A percentile compares a stretch with the other conserved stretches of the same genome.
These are phyloP conservation scores for Acestrorhynchus altus DNA, from an alignment of 2,797 vertebrate genomes.

Conservation along the genomic window DNA sequence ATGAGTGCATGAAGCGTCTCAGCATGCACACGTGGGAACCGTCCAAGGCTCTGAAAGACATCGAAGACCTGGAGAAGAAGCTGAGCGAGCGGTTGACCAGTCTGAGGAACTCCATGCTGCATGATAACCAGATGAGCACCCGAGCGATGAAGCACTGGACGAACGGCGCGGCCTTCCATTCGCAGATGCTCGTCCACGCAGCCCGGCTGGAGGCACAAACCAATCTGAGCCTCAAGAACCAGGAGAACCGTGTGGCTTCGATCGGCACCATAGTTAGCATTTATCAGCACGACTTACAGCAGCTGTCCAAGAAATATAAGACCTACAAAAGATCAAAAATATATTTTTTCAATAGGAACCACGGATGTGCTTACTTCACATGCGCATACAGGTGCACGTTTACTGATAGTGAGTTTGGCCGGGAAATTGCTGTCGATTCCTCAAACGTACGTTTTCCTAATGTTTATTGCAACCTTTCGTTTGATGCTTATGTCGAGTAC, in stretches of 20 bases:
- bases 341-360: fast-evolving
- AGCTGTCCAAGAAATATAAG: not conserved
- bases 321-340: not conserved
- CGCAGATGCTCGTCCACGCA: not conserved
- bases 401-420: not conserved
- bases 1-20: slow-evolving; percentile 17
- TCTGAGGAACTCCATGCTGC: slow-evolving; percentile 42
- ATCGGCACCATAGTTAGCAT: not conserved
- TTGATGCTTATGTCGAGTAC: not conserved
- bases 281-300: not conserved
- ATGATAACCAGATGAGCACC: slow-evolving; percentile 14
- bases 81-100: slow-evolving; percentile 25
- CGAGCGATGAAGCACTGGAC: slow-evolving; percentile 13
- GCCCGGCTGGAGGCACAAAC: not conserved
- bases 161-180: not conserved
- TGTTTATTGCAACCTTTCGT: too few species aligned
- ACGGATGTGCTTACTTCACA: not conserved
- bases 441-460: too few species aligned
- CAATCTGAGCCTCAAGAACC: not conserved
- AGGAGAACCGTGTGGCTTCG: not conserved
- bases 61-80: slow-evolving; percentile 4
- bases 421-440: fast-evolving
- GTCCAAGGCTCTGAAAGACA: not conserved
- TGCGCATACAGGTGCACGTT: not conserved
- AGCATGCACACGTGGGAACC: not conserved